Conservation (phyloP, 1,140 invertebrate genomes). For the Drosophila tani region DNA sequence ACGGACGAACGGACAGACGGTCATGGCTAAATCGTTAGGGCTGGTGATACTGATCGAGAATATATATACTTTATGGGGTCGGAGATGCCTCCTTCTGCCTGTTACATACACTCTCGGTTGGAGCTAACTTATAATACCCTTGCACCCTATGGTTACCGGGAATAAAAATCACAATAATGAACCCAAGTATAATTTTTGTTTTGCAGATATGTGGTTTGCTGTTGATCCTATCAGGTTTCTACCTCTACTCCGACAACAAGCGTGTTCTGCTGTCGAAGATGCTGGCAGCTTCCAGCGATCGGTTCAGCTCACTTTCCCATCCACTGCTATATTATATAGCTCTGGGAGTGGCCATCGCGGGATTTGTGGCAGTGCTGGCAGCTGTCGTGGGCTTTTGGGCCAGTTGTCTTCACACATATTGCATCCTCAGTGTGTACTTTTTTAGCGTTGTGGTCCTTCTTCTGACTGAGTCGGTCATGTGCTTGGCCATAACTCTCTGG, state of each 20-base stretch:
- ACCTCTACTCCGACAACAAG: constrained; percentile 89
- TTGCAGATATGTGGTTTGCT: constrained; percentile 89
- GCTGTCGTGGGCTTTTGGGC: constrained; percentile 92
- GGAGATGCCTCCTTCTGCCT: too few relatives aligned
- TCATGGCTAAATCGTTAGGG: too few relatives aligned
- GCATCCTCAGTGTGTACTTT: constrained; percentile 90
- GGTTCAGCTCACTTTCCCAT: constrained; percentile 86
- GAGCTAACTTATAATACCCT: too few relatives aligned
- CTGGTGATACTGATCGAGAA: too few relatives aligned
- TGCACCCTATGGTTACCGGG: too few relatives aligned
- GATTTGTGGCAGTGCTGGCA: constrained; percentile 88
- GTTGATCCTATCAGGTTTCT: constrained; percentile 89
- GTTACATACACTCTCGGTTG: too few relatives aligned
- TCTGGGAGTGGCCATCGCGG: constrained; percentile 88
- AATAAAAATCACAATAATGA: too few relatives aligned
- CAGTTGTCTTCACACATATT: constrained; percentile 90
- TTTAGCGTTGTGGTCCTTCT: constrained; percentile 89
- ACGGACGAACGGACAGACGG: too few relatives aligned
- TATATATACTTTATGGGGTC: too few relatives aligned
- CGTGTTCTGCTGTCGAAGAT: constrained; percentile 89
- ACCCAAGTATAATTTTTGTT: not conserved
- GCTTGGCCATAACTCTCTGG: constrained; percentile 91
- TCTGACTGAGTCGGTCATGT: constrained; percentile 89
- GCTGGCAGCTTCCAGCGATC: constrained; percentile 86
- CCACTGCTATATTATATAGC: constrained; percentile 91